Evolutionary conservation across 2,888 invertebrate genomes (phyloP), one percentile per base, ranked within the genome.

Genomic region (Campaea margaritaria): DNA sequence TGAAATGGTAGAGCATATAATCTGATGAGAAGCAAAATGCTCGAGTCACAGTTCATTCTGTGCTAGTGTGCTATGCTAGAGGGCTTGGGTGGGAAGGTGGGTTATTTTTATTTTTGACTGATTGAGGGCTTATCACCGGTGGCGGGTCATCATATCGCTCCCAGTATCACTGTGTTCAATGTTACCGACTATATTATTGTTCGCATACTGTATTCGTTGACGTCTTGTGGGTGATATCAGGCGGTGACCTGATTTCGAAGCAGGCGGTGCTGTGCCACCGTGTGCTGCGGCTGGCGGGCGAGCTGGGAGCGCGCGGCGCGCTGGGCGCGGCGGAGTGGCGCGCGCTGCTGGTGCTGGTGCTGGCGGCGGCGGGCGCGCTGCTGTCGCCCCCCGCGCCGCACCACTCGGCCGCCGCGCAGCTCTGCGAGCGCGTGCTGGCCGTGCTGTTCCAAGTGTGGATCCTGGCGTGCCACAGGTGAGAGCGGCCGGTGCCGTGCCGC

Each of bases 231-330:
- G 36, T 21, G 39, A 13, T 15, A 15, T 9, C 76, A 98, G 97
- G 96, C 73, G 94, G 96, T 42, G 99, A 99, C 84, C 95, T 97
- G 7, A 97, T 97, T 70, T 97, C 97, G 84, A 95, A 98, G 64
- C 99, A 99, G 91, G 98, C 98, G 0, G 96, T 99, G 2, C 93
- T 98, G 0, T 98, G 98, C 85, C 98, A 98, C 86, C 94, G 98
- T 64, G 98, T 98, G 12, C 89, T 98, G 41, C 94, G 98, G 31
- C 96, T 97, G 3, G 92, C 98, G 0, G 97, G 98, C 76, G 95
- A 96, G 74, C 95, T 93, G 13, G 93, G 87, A 0, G 90, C 82
- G 45, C 77, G 85, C 39, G 92, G 88, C 0, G 72, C 76, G 14
- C 93, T 99, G 73, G 96, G 97, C 49, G 93, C 96, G 15, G 96